Base-by-base conservation (phyloP, 2,888 invertebrate genomes). In the Nematopogon swammerdamellus region DNA sequence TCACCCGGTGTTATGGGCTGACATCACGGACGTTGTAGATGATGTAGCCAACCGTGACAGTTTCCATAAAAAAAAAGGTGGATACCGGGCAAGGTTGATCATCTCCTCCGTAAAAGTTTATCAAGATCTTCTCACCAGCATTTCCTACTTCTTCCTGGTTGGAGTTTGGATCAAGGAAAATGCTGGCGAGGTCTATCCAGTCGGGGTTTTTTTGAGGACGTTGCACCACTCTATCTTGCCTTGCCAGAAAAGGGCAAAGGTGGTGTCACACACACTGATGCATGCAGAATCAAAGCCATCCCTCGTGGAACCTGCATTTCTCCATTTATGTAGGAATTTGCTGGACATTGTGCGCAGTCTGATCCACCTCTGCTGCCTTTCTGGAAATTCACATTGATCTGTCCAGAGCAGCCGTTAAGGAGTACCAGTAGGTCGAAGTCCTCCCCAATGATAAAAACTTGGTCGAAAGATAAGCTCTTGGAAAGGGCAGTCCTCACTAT, bases 71-170 rank as follows among this genome's bases (percentile, higher is more conserved):
- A n/a, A n/a, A n/a, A n/a, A n/a, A n/a, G n/a, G n/a, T n/a, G n/a
- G n/a, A n/a, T n/a, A n/a, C n/a, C n/a, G n/a, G n/a, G n/a, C n/a
- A n/a, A n/a, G n/a, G n/a, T n/a, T n/a, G n/a, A n/a, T 20, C 46
- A 47, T 47, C 47, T 47, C 47, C 47, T 30, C 47, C 46, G 46
- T 46, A 46, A 14, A 25, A 16, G 29, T 47, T 47, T 20, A 47
- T 47, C 30, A 47, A 47, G 47, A 47, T 47, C 47, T 47, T 47
- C 36, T 47, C 47, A 30, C 36, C 30, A 47, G 47, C 46, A 47
- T 47, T 47, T 47, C 47, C 47, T 30, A 47, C 47, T 19, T 47
- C 47, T 47, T 47, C 47, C 47, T 47, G 19, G 47, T 47, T 47
- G 5, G 30, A 25, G 47, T 47, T 30, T 20, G 46, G 19, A 20